Base-by-base conservation (phyloP, 2,888 invertebrate genomes). In the Dryobota labecula region DNA sequence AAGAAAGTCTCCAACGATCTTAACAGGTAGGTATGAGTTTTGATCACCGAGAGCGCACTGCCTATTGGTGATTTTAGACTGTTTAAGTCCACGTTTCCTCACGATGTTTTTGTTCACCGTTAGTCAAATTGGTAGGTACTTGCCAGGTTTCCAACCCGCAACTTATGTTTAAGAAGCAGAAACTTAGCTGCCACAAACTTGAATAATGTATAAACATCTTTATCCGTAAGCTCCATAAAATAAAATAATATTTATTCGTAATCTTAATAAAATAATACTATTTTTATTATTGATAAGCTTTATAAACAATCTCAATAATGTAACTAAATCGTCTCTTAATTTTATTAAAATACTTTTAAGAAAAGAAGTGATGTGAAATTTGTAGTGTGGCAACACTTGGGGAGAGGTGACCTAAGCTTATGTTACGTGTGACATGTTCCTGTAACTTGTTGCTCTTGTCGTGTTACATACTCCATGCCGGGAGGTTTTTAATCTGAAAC, bases 271-370 rank as follows among this genome's bases (percentile, higher is more conserved):
- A 82, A 84, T 81, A 80, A 83, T 80, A 82, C 83, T 84, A 83
- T 82, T 82, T 78, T 80, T 79, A 82, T 80, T 79, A 82, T 84
- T 80, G 77, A 82, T 84, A 75, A 73, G 78, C 78, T 84, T 76
- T 79, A 80, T 71, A 70, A 72, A 82, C 65, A 79, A 79, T 79
- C 76, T 80, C 76, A 72, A 51, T 76, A 72, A 57, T 68, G 72
- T 68, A 71, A 72, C 67, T 58, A 62, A 76, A 76, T 65, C 13
- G 38, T 80, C 38, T 60, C 51, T 76, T 80, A 71, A 27, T 64
- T 80, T 73, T 61, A 54, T 57, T 62, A 62, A 45, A 49, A 62
- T 75, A 45, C n/a, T 56, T 49, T 64, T 49, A 51, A 54, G 24
- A 49, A 43, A 74, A 61, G 20, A 56, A 33, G 61, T 47, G 20